Base-by-base conservation (phyloP, 2,113 vertebrate genomes). In the Microtus pennsylvanicus region DNA sequence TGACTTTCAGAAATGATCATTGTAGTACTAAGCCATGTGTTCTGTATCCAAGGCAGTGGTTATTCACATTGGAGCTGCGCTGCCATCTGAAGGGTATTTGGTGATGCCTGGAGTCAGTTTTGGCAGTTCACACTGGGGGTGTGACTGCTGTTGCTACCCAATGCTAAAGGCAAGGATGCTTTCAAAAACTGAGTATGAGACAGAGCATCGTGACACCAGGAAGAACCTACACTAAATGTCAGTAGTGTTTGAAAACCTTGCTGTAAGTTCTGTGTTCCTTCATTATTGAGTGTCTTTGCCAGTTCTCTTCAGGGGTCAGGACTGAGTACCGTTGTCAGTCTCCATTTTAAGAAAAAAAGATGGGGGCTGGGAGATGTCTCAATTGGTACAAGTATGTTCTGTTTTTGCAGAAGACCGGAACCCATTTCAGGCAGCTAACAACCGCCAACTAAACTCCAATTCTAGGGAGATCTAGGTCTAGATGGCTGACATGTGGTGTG, bases 1-100 rank as follows among this genome's bases (percentile, higher is more conserved):
- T 70, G 19, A 45, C 22, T 96, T 76, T 90, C 28, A 92, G 58
- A 52, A 89, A 96, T 72, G 33, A 74, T 47, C 22, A 77, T 45
- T 6, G 0, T 65, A 21, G 50, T 24, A 65, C 28, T 47, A 74
- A 74, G 12, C 95, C 14, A 22, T 63, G 58, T 75, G 74, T 35
- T 12, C 7, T 72, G 52, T 86, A 11, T 74, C 22, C 65, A 74
- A 16, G 24, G 74, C 75, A 22, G 50, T 1, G 1, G 21, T 52
- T 77, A 50, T 70, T 26, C n/a, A 33, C 69, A 3, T 11, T 0
- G 0, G 16, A 8, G 63, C 33, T 83, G 12, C 22, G 24, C 47
- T 72, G 4, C 17, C 13, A 35, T 26, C 28, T 11, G 75, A 82
- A 92, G 30, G 17, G 8, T 91, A 42, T 63, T 63, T 87, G 38